Base-by-base conservation (phyloP, 2,888 invertebrate species). In the Temnothorax ravouxi region DNA sequence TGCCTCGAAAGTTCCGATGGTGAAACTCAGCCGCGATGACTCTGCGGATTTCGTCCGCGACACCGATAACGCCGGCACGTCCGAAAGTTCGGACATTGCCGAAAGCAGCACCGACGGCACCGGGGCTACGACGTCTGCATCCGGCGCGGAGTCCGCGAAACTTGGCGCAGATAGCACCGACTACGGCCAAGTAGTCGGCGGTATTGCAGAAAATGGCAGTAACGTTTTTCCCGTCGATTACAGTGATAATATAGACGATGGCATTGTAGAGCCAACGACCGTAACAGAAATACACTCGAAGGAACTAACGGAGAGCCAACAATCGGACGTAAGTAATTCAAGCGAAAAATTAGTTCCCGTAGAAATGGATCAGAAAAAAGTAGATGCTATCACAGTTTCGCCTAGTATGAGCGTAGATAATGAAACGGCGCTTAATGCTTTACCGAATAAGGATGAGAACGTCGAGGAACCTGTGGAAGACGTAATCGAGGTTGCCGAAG, bases 301-400 rank as follows among this genome's bases (percentile, higher is more conserved):
- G 59, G 56, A 61, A 25, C 41, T 34, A 21, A 50, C 41, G 18
- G 34, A 38, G 61, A 52, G 44, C 61, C 71, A 34, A 54, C 44
- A 38, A 15, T 64, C 75, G 64, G 66, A 80, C 76, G 85, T 88
- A 84, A 89, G 89, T 89, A 88, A 59, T 50, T n/a, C 41, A 29
- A 50, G 29, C 4, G 50, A 25, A 52, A 44, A 54, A 3, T 25
- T 56, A 13, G 75, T 25, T 25, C 79, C 76, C 4, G 64, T 69
- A 61, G 81, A 75, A 47, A 13, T 47, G 34, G 6, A 34, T 18
- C 34, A 4, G n/a, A 38, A 38, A 47, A 9, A 44, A n/a, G 54
- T 67, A 54, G 54, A 79, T 25, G 50, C 34, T 25, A 54, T 8
- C 25, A 25, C 29, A 3, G 3, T 71, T 47, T 59, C 18, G 59